Base-by-base conservation (phyloP, 2,888 invertebrate genomes). In the Eustalomyia histrio region DNA sequence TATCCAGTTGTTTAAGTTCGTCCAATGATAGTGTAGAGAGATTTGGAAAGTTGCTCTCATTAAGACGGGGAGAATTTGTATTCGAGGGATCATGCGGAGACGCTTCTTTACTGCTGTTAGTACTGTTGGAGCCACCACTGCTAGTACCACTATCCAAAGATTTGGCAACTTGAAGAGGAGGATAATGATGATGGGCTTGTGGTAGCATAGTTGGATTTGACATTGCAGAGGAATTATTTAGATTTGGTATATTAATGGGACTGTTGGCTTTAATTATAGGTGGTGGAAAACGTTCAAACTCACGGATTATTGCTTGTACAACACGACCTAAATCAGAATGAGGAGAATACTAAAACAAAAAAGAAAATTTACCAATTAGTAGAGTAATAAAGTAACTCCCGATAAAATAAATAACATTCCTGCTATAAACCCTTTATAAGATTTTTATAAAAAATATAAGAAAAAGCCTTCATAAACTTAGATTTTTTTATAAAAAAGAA, bases 251-350 rank as follows among this genome's bases (percentile, higher is more conserved):
- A 43, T 53, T 78, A 53, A 82, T 65, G 10, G 84, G 84, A 16
- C 81, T 83, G 18, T 80, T 79, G 14, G 71, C 71, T 53, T 74
- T 65, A 50, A 81, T 60, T 17, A 83, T 43, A 21, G 82, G 50
- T 21, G 85, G 93, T 80, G 93, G 93, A 87, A 91, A 94, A 85
- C 93, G 92, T 89, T 95, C 94, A 85, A 95, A 95, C 89, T 96
- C 96, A 71, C 96, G 91, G 82, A 95, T 95, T 61, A 96, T 94
- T 18, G 95, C 96, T 89, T 95, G 95, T 0, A 96, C 96, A 3
- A 96, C 94, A 75, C 95, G 92, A 0, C 95, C 95, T 83, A 96
- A 92, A 90, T 96, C 96, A 0, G 95, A 95, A 90, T 95, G 95
- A 53, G 93, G 91, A 17, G 95, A 94, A 86, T 94, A 96, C 93